Evolutionary conservation across 2,797 vertebrate species (phyloP).

Genomic region (Sparus aurata): DNA sequence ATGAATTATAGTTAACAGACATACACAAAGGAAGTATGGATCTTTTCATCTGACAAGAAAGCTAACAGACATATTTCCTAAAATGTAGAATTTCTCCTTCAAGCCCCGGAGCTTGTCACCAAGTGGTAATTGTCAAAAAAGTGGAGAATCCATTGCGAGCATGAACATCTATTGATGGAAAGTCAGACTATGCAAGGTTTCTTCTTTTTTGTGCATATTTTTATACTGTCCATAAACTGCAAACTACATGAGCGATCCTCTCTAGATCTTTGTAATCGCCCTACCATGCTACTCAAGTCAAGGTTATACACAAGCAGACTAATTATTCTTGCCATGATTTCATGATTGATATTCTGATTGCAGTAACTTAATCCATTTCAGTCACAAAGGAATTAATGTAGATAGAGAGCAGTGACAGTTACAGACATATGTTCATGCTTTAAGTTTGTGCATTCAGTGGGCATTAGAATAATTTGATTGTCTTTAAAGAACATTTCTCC

Average conservation of each 20-base stretch:
- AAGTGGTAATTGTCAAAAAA: background rate
- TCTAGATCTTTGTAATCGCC: background rate
- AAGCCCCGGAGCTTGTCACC: background rate
- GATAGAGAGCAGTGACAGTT: constrained; percentile 44
- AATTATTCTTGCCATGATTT: constrained; percentile 1
- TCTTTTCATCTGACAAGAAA: background rate
- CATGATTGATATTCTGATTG: too few species aligned
- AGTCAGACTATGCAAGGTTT: background rate
- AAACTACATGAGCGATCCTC: constrained; percentile 4
- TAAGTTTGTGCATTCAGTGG: constrained; percentile 32
- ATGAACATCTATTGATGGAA: too few species aligned
- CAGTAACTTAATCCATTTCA: constrained; percentile 36
- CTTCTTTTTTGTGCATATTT: background rate
- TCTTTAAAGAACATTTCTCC: constrained; percentile 33
- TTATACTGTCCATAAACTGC: background rate
- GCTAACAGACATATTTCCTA: background rate
- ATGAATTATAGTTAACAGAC: background rate
- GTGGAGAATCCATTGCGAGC: background rate
- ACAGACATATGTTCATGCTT: constrained; percentile 38
- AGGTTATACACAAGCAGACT: background rate
- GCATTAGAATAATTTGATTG: constrained; percentile 33
- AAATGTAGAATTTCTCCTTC: background rate
- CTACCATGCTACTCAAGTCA: background rate
- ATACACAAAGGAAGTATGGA: background rate
- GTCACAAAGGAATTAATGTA: constrained; percentile 37